Evolutionary conservation across 1,140 invertebrate genomes (phyloP).

Genomic region (Protaetia brevitarsis): DNA sequence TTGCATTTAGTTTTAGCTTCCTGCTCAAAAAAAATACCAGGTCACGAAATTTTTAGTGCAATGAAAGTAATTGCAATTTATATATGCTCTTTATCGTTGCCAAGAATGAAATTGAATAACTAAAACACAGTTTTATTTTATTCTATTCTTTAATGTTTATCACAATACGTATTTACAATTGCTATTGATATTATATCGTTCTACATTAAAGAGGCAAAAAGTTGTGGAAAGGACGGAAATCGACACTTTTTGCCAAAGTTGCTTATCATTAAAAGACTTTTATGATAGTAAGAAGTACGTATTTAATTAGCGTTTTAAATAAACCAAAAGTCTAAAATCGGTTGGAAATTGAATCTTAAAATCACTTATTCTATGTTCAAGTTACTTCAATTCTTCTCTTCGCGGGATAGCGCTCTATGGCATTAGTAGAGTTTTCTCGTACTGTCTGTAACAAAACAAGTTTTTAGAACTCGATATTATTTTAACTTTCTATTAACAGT

Average conservation of each 20-base stretch:
- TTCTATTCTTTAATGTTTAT: conserved; percentile 16
- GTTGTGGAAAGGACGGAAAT: conserved; percentile 33
- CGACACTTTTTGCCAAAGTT: conserved; percentile 29
- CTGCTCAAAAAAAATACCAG: too few species aligned
- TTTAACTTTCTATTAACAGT: background rate
- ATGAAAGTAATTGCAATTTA: background rate
- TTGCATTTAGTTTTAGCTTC: too few species aligned
- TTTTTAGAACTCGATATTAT: background rate
- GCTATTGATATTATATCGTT: conserved; percentile 1
- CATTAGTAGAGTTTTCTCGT: background rate
- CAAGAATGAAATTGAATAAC: background rate
- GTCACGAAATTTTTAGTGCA: too few species aligned
- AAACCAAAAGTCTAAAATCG: background rate
- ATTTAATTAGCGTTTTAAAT: background rate
- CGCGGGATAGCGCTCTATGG: background rate
- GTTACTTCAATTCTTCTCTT: background rate
- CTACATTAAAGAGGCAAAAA: conserved; percentile 25
- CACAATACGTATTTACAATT: conserved; percentile 18
- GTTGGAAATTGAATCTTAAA: background rate
- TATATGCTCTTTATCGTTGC: background rate
- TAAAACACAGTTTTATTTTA: background rate
- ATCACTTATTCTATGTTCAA: background rate
- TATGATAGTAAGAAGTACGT: conserved; percentile 8
- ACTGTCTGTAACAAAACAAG: background rate
- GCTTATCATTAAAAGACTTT: conserved; percentile 12